Base-by-base conservation (phyloP, 2,888 invertebrate genomes). In the Ormyrus labotus region DNA sequence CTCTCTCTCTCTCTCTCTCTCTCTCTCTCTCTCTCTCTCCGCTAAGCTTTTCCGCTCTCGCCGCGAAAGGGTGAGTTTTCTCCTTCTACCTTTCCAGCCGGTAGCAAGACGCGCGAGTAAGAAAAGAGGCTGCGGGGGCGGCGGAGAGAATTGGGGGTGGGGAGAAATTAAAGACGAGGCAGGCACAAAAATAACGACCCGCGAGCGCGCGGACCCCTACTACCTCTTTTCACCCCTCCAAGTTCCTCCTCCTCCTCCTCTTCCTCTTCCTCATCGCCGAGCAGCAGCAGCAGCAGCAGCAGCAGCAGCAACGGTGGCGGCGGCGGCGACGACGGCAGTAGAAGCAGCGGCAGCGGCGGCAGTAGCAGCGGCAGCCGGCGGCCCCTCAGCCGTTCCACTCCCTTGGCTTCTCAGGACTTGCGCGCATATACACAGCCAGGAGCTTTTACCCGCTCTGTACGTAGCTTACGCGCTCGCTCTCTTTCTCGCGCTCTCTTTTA, bases 151-250 rank as follows among this genome's bases (percentile, higher is more conserved):
- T 34, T 82, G 70, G 61, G 75, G 85, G 86, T 86, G 89, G 89
- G 87, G 87, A 89, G 88, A 89, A 88, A 90, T 90, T 90, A 90
- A 90, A 90, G 90, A 90, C 90, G 90, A 90, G 89, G 89, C 90
- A 89, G 89, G 90, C 90, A 90, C 90, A 90, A 90, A 90, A 90
- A 90, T 90, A 90, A 90, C 90, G 89, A 89, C 89, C 89, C 88
- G 86, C 86, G 79, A 82, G 81, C 19, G 57, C 74, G 69, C 69
- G 75, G 58, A 72, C 77, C 82, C 78, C 84, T 84, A 84, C 84
- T 82, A 83, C 77, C 74, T 63, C 73, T 69, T 73, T 72, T 77
- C 63, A 68, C 81, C 72, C 82, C 84, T 74, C 83, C 84, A 65
- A 13, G 50, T 79, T 60, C 45, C 73, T 58, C 78, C 34, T 57